These are phyloP conservation scores for Mesocentrotus franciscanus DNA, from an alignment of 53 echinoderm and acorn worm species.

Conservation along the genomic window DNA sequence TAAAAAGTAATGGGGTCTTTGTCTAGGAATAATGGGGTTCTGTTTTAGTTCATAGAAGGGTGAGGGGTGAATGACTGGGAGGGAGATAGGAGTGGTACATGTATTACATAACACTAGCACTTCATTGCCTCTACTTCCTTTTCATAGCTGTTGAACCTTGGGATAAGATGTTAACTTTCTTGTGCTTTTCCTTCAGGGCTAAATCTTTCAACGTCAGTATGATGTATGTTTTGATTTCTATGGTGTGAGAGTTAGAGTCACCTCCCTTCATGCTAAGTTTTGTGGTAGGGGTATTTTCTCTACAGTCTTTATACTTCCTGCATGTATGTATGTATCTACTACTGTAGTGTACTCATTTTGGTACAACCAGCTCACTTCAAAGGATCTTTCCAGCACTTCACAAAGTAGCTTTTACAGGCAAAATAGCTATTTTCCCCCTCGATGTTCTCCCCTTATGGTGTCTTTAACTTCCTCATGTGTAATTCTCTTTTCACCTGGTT, in stretches of 20 bases:
- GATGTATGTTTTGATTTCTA: not conserved
- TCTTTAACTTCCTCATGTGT: not conserved
- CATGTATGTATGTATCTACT: not conserved
- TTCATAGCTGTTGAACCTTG: not conserved
- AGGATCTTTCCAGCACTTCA: too few species aligned
- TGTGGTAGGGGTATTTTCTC: not conserved
- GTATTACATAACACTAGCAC: too few species aligned
- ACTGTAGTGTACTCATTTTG: too few species aligned
- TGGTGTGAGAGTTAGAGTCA: not conserved
- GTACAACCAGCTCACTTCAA: too few species aligned
- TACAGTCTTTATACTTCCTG: not conserved
- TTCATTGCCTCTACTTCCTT: not conserved
- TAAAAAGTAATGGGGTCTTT: too few species aligned
- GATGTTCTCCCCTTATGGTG: not conserved
- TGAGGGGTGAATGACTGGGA: too few species aligned
- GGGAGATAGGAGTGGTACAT: too few species aligned
- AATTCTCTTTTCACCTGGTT: not conserved
- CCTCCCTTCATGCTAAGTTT: not conserved
- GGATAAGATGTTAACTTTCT: not conserved
- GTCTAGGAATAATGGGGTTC: too few species aligned
- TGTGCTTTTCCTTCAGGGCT: not conserved
- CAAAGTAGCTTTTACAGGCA: not conserved
- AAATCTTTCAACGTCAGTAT: not conserved
- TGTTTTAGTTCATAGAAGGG: too few species aligned
- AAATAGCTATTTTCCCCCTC: not conserved